A percentile compares a stretch with the other conserved stretches of the same genome.
Conservation (phyloP, 1,140 invertebrate species). For the Dreissena polymorpha region DNA sequence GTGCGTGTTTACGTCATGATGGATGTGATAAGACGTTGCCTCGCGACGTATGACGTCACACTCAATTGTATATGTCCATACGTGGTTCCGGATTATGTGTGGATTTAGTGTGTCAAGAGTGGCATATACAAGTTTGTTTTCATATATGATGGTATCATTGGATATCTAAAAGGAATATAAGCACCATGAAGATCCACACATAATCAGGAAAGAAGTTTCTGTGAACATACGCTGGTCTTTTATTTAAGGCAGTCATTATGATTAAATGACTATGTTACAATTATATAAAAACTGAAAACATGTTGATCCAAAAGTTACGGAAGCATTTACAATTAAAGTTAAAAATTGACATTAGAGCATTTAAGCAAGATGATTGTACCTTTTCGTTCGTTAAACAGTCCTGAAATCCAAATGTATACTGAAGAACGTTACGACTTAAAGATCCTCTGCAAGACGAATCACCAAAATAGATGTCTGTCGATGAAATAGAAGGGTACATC, state of each 20-base stretch:
- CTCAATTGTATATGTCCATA: conserved; percentile 26
- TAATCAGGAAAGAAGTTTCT: no score
- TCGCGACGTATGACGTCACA: conserved; percentile 33
- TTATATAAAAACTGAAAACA: not conserved
- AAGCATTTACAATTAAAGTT: no score
- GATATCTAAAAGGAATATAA: conserved; percentile 27
- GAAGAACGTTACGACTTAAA: not conserved
- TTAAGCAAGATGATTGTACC: not conserved
- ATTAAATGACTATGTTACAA: not conserved
- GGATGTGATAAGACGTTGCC: conserved; percentile 22
- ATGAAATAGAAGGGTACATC: not conserved
- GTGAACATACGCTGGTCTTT: no score
- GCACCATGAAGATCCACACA: no score
- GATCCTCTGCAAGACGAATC: conserved; percentile 11
- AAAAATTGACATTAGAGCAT: not conserved
- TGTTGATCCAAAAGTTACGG: not conserved
- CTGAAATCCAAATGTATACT: conserved; percentile 7
- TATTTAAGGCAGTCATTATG: not conserved
- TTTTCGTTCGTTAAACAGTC: conserved; percentile 14
- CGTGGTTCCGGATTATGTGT: conserved; percentile 26
- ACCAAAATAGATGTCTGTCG: conserved; percentile 5
- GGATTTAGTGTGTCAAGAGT: conserved; percentile 30
- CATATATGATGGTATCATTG: conserved; percentile 4
- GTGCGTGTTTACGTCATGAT: conserved; percentile 12
- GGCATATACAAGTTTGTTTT: conserved; percentile 21